These are phyloP conservation scores for Bombus huntii DNA, from an alignment of 1,140 invertebrate genomes.

Conservation along the genomic window DNA sequence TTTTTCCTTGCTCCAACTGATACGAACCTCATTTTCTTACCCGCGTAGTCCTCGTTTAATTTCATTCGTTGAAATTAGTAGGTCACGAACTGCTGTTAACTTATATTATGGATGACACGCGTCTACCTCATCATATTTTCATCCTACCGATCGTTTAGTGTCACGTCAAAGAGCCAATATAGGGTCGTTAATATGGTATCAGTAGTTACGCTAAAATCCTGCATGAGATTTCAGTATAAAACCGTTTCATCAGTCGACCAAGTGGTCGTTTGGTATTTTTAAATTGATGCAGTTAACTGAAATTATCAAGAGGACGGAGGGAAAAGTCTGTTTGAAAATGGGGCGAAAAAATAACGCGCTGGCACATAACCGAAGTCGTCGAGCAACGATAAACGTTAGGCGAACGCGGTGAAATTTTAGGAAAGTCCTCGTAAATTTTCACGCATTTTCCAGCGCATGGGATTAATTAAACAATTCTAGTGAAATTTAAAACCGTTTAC, in stretches of 20 bases:
- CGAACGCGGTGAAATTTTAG: not conserved
- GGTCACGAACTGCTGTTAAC: not conserved
- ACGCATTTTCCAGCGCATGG: not conserved
- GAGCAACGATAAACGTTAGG: not conserved
- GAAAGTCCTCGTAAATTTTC: not conserved
- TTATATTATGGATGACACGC: not conserved
- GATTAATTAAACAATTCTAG: not conserved
- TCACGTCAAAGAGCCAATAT: slow-evolving; percentile 22
- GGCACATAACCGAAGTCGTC: not conserved
- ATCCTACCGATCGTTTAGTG: not conserved
- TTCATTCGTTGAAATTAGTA: slow-evolving; percentile 11
- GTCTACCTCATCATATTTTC: not conserved
- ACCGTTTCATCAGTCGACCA: not conserved
- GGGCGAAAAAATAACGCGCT: not conserved
- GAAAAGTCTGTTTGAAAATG: not conserved
- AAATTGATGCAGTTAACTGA: not conserved
- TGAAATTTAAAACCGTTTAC: slow-evolving; percentile 26
- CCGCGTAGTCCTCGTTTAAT: not conserved
- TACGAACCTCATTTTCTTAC: not conserved
- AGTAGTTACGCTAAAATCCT: not conserved
- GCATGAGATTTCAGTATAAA: not conserved
- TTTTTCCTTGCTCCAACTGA: not conserved
- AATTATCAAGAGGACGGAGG: not conserved
- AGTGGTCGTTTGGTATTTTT: not conserved
- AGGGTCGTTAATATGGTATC: slow-evolving; percentile 23